Base-by-base conservation (phyloP, 2,888 invertebrate genomes). In the Notocelia uddmanniana region DNA sequence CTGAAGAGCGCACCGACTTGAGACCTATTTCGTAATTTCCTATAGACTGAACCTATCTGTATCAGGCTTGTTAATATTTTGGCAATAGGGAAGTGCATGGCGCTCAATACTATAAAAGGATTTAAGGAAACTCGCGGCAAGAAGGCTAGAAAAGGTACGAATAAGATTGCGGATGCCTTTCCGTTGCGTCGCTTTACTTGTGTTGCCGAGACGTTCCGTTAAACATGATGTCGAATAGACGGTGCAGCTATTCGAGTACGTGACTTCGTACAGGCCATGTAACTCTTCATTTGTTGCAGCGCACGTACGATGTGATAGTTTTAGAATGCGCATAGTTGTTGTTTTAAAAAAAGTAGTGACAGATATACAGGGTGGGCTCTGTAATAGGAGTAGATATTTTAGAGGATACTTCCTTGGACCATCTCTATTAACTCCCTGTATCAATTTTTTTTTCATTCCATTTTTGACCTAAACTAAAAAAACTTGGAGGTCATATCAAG, bases 241-340 rank as follows among this genome's bases (percentile, higher is more conserved):
- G 37, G 21, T 54, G 52, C 21, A 21, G 34, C 31, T 63, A 60
- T n/a, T 54, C 21, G 64, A n/a, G n/a, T 52, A 64, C 63, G 63
- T 34, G 63, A 21, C 64, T 64, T 10, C 64, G 21, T 11, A 52
- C 52, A 6, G 52, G 21, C 64, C 52, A 54, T 64, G 52, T 31
- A 31, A 34, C 50, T 34, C 19, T 19, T 64, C 64, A 54, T 64
- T 64, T 54, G 34, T 64, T 34, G 63, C 50, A 31, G 50, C 13
- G 31, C 63, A 34, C 63, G 63, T 52, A 34, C 63, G 19, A 62
- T 50, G 34, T 34, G 63, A 34, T 52, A 21, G 50, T 63, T 31
- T 26, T 15, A 23, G n/a, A 60, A 48, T 11, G 13, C 13, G 15
- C 13, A 3, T 5, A n/a, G 11, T 60, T 48, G 26, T 48, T 62